Base-by-base conservation (phyloP, 2,888 invertebrate species). In the Hemithea aestivaria region DNA sequence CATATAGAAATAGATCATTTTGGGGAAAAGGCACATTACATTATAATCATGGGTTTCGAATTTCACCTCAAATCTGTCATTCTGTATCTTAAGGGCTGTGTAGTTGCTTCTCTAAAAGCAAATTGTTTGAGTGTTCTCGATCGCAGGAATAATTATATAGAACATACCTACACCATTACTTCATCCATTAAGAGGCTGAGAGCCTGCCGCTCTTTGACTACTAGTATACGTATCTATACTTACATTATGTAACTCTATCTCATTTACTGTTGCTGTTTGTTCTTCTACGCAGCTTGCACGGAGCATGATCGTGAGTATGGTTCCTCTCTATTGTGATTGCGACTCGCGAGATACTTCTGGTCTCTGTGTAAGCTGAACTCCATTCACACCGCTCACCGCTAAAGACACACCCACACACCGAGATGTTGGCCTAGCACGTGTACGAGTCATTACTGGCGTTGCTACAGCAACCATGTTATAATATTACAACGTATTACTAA, bases 281-380 rank as follows among this genome's bases (percentile, higher is more conserved):
- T 88, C 89, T 90, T 82, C 78, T 79, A 76, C 69, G 89, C 90
- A 92, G 94, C 93, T 94, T 93, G 93, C 94, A 92, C 93, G 94
- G 93, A 93, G 93, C 93, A 94, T 94, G 94, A 92, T 93, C 91
- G 94, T 94, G 92, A 94, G 93, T 94, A 93, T 89, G 68, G 69
- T 66, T 65, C 55, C 62, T 72, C 53, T 71, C 61, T 67, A 67
- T 53, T 58, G 69, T 49, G 51, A 49, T 56, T 48, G 54, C 50
- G 36, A 42, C 50, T 35, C 37, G 46, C 52, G 56, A 56, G 48
- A 46, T 47, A 48, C 40, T 29, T 44, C 36, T 42, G 29, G 53
- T 56, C 48, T 51, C 47, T 59, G 47, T 56, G 34, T 45, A 41
- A 44, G 43, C 50, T 50, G 50, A 38, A 51, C 35, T 39, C 36